Base-by-base conservation (phyloP, 1,140 invertebrate species). In the Drosophila littoralis region DNA sequence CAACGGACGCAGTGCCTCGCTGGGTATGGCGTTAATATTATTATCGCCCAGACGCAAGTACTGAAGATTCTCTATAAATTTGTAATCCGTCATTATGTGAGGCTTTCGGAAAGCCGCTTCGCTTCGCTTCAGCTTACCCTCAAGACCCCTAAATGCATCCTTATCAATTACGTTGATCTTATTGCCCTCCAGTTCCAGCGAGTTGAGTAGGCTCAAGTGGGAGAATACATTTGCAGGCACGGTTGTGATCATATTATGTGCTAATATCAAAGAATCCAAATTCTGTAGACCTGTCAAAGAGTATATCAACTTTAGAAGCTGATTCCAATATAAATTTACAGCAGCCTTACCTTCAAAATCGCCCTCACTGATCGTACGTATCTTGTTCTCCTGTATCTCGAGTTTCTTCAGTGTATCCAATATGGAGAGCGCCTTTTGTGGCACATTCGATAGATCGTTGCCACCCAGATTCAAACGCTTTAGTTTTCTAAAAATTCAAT, bases 41-140 rank as follows among this genome's bases (percentile, higher is more conserved):
- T 98, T 98, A 90, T 97, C 96, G 5, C 96, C 97, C 50, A 98
- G 92, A 70, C 96, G 95, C 8, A 98, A 93, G 92, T 98, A 98
- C 91, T 98, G 97, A 15, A 98, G 93, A 89, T 97, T 97, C 86
- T 96, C 96, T 97, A 93, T 7, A 13, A 59, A 78, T 5, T 1
- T 15, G 13, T 55, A 48, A 55, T 55, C 22, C 22, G 22, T 5
- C 22, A 28, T 28, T 28, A 13, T 22, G 7, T 10, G 7, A 42
- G 13, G 0, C 40, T 12, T 12, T 28, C 0, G 3, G 22, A 5
- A 28, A 4, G 22, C 4, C 22, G 22, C 22, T 28, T 28, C 22
- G 22, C 22, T 28, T 28, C 22, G 22, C 22, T 28, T 5, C 22
- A 33, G 45, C 67, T 7, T 58, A 97, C 97, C 96, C 95, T 98